Base-by-base conservation (phyloP, 2,888 invertebrate genomes). In the Nemotelus nigrinus region DNA sequence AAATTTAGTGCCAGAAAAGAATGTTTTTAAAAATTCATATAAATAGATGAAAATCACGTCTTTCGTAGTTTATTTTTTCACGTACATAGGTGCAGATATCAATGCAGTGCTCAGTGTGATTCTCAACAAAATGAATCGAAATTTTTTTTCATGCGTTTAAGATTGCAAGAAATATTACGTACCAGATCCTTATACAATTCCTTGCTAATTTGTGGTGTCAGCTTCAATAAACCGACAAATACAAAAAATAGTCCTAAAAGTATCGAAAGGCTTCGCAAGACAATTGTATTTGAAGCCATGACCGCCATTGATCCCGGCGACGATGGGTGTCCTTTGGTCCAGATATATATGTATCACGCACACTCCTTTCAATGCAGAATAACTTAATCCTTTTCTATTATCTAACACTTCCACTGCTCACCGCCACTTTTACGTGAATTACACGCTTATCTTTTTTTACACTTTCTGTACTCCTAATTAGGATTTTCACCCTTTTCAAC, bases 161-260 rank as follows among this genome's bases (percentile, higher is more conserved):
- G 25, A 25, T 25, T 25, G 25, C 25, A 25, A 25, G 25, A 25
- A 25, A 25, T 25, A 25, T 25, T 25, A 88, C 94, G 92, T 88
- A 97, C 97, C 93, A 98, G 91, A 89, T 98, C 97, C 90, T 96
- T 96, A 87, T 98, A 97, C 80, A 98, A 91, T 88, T 98, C 98
- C 89, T 96, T 96, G 83, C 96, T 97, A 82, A 98, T 92, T 83
- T 93, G 91, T 81, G 96, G 96, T 80, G 97, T 94, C 80, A 98
- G 88, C 89, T 98, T 98, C 85, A 98, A 93, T 78, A 94, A 92
- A 78, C 98, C 98, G 81, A 97, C 96, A 86, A 98, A 97, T 84
- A 98, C 92, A 87, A 98, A 98, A 89, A 98, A 98, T 83, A 97
- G 89, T 80, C 98, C 98, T 85, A 98, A 89, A 75, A 98, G 91